Evolutionary conservation across 1,140 invertebrate species (phyloP), one percentile per base, ranked within the genome.

Genomic region (Arion vulgaris): DNA sequence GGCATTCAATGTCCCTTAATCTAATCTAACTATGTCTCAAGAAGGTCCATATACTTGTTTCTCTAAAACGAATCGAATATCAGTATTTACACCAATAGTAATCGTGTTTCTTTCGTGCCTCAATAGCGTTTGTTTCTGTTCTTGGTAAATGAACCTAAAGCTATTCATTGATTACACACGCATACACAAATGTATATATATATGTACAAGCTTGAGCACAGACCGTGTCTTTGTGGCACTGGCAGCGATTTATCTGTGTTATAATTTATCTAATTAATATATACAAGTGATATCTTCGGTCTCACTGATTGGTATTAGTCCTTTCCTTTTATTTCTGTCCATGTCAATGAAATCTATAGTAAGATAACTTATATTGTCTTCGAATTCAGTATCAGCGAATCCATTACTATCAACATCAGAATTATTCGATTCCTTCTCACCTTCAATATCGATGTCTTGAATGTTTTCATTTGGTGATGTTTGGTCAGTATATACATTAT

Each of bases 251-350:
- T 57, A 23, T 19, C 53, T 57, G 26, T 4, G 2, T 57, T 57
- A 5, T 57, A 57, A 57, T 9, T 19, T 2, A 23, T 5, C 15
- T 57, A 9, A 32, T 78, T 66, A 78, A 39, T 78, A 78, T 66
- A 78, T 78, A 68, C 76, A 78, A 28, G n/a, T 78, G 1, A 78
- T 34, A n/a, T 78, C 76, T 78, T 78, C 76, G 1, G 49, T 78
- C n/a, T 78, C 76, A n/a, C 28, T 66, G 32, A 66, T 66, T 4
- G 76, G 76, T 23, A 78, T 45, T 5, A 28, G 19, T 9, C 28
- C 4, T 36, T 78, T 78, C 36, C 28, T 78, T 34, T 66, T 78
- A 1, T 2, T 36, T 26, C 28, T 36, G 11, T 62, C 76, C 19
- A 53, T 38, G 28, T 79, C 57, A 66, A 36, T 28, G 9, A 66